These are phyloP conservation scores for Tanypteryx hageni DNA, from an alignment of 2,888 invertebrate genomes.

Conservation along the genomic window DNA sequence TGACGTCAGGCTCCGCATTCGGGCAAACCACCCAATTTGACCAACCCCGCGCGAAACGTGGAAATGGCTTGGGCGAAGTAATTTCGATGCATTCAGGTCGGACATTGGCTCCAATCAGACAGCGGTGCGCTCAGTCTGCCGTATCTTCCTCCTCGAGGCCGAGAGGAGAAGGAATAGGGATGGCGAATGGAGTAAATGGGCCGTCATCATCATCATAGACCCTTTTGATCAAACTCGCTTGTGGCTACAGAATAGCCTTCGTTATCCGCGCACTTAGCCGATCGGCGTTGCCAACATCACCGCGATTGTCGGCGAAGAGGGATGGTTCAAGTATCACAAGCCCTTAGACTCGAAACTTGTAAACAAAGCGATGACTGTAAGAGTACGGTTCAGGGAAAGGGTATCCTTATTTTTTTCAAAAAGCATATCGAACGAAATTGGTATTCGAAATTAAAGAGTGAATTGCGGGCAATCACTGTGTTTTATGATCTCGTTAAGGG, in stretches of 20 bases:
- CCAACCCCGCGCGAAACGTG: slow-evolving; percentile 2
- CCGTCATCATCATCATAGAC: slow-evolving; percentile 21
- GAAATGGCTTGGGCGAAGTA: neutral
- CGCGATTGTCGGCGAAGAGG: neutral
- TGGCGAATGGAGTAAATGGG: slow-evolving; percentile 1
- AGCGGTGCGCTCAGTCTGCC: neutral
- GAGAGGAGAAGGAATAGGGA: neutral
- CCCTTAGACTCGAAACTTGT: slow-evolving; percentile 6
- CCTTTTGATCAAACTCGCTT: slow-evolving; percentile 28
- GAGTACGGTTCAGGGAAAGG: neutral
- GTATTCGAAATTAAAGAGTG: neutral
- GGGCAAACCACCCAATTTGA: slow-evolving; percentile 2
- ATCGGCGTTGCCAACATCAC: slow-evolving; percentile 6
- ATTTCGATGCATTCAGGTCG: slow-evolving; percentile 35
- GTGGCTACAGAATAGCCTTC: slow-evolving; percentile 23
- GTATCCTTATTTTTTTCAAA: neutral
- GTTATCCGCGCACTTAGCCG: slow-evolving; percentile 30
- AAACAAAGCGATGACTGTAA: neutral
- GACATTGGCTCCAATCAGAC: slow-evolving; percentile 32
- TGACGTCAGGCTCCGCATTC: neutral
- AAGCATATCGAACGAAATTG: neutral
- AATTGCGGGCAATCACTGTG: neutral
- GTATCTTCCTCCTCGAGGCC: neutral
- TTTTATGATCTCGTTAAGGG: slow-evolving; percentile 15
- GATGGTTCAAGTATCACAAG: neutral